phyloP scores from a whole-genome alignment of 2,888 invertebrate species.

The Anagyrus pseudococci region DNA sequence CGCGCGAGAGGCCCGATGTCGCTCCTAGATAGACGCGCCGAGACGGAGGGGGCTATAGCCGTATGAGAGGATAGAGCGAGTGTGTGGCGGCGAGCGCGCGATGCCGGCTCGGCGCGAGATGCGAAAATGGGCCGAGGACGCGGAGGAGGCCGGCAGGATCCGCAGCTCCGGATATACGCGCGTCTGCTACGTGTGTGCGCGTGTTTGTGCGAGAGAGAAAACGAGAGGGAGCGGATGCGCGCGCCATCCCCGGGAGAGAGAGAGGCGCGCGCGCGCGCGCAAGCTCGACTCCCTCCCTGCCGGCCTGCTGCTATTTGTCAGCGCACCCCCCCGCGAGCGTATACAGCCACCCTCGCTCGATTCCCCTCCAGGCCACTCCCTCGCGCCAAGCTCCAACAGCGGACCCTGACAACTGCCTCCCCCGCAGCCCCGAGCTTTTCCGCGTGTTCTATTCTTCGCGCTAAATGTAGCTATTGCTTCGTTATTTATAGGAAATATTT shows the following conservation, averaged over 20 bases:
- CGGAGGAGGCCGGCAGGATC: constrained; percentile 14
- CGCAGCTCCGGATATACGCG: neutral
- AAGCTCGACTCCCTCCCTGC: constrained; percentile 3
- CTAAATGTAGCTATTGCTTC: too few relatives aligned
- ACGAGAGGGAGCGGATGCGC: too few relatives aligned
- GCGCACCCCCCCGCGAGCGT: neutral
- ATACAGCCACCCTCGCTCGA: constrained; percentile 28
- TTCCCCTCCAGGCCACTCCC: constrained; percentile 38
- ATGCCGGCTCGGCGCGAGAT: constrained; percentile 10
- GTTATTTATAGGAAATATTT: too few relatives aligned
- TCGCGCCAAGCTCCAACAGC: constrained; percentile 15
- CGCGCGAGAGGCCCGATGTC: too few relatives aligned
- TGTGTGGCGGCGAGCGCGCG: neutral
- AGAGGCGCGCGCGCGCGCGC: constrained; percentile 24
- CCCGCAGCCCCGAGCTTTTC: constrained; percentile 15
- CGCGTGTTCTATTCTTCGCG: constrained; percentile 14
- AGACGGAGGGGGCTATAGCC: too few relatives aligned
- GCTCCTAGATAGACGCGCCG: too few relatives aligned
- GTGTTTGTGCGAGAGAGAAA: too few relatives aligned
- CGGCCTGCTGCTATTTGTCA: neutral
- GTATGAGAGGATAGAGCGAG: too few relatives aligned
- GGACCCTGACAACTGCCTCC: too few relatives aligned
- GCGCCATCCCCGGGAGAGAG: constrained; percentile 33
- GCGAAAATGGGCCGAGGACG: constrained; percentile 35
- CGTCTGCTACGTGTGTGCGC: neutral